Percentiles rank a stretch among this genome's conserved stretches.
phyloP scores from a whole-genome alignment of 1,140 invertebrate genomes.

The Carposina sasakii region DNA sequence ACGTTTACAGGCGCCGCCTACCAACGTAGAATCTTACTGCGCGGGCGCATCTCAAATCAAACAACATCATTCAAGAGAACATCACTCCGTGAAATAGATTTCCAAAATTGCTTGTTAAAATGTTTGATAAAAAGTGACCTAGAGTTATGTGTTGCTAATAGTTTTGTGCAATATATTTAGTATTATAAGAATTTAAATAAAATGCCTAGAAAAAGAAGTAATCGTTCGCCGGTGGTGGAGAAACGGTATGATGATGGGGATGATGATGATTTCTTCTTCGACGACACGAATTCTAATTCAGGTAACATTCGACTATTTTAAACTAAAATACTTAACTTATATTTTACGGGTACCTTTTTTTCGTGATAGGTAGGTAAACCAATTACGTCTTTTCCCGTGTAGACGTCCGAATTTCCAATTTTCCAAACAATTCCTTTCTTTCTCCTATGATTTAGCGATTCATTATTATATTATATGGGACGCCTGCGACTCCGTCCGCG shows the following conservation, averaged over 20 bases:
- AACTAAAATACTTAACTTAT: too few relatives aligned
- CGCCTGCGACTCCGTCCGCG: too few relatives aligned
- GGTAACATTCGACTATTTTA: too few relatives aligned
- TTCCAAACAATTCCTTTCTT: too few relatives aligned
- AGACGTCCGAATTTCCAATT: too few relatives aligned
- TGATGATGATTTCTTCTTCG: constrained; percentile 61
- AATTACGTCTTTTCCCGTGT: too few relatives aligned
- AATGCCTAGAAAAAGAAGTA: constrained; percentile 59
- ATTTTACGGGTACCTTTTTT: too few relatives aligned
- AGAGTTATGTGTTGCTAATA: background rate
- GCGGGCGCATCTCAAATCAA: constrained; percentile 42
- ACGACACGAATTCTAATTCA: constrained; percentile 59
- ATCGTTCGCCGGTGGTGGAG: constrained; percentile 39
- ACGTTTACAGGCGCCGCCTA: constrained; percentile 52
- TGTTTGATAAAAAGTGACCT: background rate
- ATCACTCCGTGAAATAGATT: constrained; percentile 8
- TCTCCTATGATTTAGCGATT: too few relatives aligned
- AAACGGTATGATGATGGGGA: constrained; percentile 46
- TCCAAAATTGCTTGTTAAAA: background rate
- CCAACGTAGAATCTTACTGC: constrained; percentile 27
- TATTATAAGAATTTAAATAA: constrained; percentile 11
- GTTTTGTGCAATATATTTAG: constrained; percentile 21
- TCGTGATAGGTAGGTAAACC: too few relatives aligned
- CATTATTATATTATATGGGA: too few relatives aligned
- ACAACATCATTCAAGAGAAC: constrained; percentile 33